Evolutionary conservation across 2,797 vertebrate genomes (phyloP), one percentile per base, ranked within the genome.

Genomic region (Vultur gryphus): DNA sequence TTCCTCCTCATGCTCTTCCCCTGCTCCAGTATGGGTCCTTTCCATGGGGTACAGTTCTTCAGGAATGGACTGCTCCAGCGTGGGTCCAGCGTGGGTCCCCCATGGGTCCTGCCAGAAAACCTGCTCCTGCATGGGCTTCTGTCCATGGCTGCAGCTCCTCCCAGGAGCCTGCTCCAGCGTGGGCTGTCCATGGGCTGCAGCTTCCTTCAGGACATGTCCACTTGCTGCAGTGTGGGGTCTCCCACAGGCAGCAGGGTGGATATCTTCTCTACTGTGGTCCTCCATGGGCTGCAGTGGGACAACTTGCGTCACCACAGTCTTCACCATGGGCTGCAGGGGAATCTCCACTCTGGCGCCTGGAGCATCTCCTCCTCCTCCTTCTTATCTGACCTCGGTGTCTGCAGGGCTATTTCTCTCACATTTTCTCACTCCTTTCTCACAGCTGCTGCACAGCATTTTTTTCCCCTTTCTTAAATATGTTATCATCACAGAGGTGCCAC

Each of bases 61-160:
- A n/a, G n/a, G n/a, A 61, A 31, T 1, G 0, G 54, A 65, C 3
- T 28, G 2, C 39, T 73, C 24, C 25, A 51, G 7, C 1, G 0
- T n/a, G 20, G 20, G 11, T 37, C 35, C 35, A n/a, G n/a, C n/a
- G n/a, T 37, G 35, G 35, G 35, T 55, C 9, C 5, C 10, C 11
- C 16, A 24, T 1, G 2, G 6, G 3, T 55, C 37, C 20, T 62
- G 41, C 17, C 41, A 69, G 48, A 18, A 71, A 89, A 61, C 25
- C 9, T 66, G 24, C 7, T 69, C 20, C n/a, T 39, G 19, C 4
- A 3, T 23, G 26, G 17, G 7, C 26, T 31, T 51, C 31, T 33
- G 33, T 44, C 33, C 29, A 29, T 1, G 6, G 16, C 8, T 4
- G 2, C 16, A 54, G 33, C 13, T 62, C 9, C 25, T 55, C 13